Percentiles rank a stretch among this genome's conserved stretches.
phyloP scores from a whole-genome alignment of 2,888 invertebrate genomes.

The Oscheius myriophilus region DNA sequence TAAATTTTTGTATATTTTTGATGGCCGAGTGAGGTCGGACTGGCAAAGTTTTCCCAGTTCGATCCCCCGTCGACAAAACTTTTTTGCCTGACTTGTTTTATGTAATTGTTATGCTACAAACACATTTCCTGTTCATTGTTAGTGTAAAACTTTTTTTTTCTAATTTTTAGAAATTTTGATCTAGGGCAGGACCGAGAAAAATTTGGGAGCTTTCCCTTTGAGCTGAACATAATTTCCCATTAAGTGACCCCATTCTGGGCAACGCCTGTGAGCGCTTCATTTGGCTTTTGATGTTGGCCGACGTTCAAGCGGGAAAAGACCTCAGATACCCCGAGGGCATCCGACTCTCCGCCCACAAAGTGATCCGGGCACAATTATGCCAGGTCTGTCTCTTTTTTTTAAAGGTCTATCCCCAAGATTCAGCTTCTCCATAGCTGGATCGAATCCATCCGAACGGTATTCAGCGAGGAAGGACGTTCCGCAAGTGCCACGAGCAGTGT shows the following conservation, averaged over 20 bases:
- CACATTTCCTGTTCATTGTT: too few relatives aligned
- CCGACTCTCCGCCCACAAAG: constrained; percentile 26
- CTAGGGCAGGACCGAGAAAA: too few relatives aligned
- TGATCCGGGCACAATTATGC: constrained; percentile 34
- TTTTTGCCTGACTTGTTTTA: too few relatives aligned
- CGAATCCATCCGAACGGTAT: constrained; percentile 44
- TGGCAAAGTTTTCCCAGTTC: too few relatives aligned
- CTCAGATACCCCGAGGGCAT: constrained; percentile 6
- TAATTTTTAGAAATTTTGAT: too few relatives aligned
- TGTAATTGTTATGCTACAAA: too few relatives aligned
- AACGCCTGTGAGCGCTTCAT: constrained; percentile 51
- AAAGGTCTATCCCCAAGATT: not conserved
- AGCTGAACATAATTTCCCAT: constrained; percentile 16
- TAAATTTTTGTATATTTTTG: too few relatives aligned
- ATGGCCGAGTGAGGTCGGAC: too few relatives aligned
- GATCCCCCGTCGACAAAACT: too few relatives aligned
- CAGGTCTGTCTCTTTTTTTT: constrained; percentile 9
- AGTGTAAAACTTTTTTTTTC: too few relatives aligned
- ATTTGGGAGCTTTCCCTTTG: too few relatives aligned
- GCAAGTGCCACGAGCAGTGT: constrained; percentile 33
- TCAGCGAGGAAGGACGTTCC: constrained; percentile 37
- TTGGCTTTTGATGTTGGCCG: constrained; percentile 50
- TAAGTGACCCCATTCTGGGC: constrained; percentile 39
- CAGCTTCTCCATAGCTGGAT: constrained; percentile 51
- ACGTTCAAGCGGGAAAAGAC: constrained; percentile 38